A percentile compares a stretch with the other conserved stretches of the same genome.
Evolutionary conservation across 1,140 invertebrate genomes (phyloP).

Genomic region (Lordiphosa clarofinis): DNA sequence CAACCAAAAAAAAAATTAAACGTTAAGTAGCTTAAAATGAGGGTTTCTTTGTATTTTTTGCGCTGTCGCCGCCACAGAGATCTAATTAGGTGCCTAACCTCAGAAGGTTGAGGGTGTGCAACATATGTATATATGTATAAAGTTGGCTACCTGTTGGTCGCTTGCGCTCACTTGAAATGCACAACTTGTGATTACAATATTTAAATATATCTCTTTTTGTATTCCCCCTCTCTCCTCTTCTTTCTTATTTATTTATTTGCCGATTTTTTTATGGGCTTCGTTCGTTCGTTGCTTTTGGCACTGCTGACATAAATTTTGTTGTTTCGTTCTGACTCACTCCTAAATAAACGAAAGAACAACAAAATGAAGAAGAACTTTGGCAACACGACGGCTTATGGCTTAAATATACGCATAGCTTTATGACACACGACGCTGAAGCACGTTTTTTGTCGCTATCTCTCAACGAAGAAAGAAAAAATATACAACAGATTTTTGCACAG

Average conservation of each 20-base stretch:
- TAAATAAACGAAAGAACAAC: constrained; percentile 26
- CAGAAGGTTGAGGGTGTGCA: constrained; percentile 33
- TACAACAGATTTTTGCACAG: constrained; percentile 51
- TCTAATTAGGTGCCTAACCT: constrained; percentile 43
- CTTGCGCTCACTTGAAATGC: constrained; percentile 43
- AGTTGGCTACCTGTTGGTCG: constrained; percentile 56
- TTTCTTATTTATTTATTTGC: constrained; percentile 63
- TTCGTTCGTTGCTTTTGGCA: constrained; percentile 63
- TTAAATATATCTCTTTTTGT: constrained; percentile 4
- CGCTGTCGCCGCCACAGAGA: constrained; percentile 17
- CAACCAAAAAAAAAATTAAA: constrained; percentile 10
- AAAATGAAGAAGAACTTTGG: constrained; percentile 37
- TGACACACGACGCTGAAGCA: constrained; percentile 67
- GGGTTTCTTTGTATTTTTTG: constrained; percentile 21
- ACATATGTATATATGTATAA: constrained; percentile 36
- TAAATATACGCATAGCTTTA: constrained; percentile 33
- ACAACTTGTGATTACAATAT: constrained; percentile 46
- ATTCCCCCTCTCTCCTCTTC: constrained; percentile 16
- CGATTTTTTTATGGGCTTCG: constrained; percentile 57
- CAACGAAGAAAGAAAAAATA: no score
- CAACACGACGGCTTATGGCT: constrained; percentile 4
- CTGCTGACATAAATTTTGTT: constrained; percentile 76
- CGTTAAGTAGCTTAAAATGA: constrained; percentile 43
- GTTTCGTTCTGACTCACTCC: constrained; percentile 64
- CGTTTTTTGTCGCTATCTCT: constrained; percentile 35